Percentiles rank a stretch among this genome's conserved stretches.
Conservation (phyloP, 1,140 invertebrate genomes). For the Thaumatotibia leucotreta region DNA sequence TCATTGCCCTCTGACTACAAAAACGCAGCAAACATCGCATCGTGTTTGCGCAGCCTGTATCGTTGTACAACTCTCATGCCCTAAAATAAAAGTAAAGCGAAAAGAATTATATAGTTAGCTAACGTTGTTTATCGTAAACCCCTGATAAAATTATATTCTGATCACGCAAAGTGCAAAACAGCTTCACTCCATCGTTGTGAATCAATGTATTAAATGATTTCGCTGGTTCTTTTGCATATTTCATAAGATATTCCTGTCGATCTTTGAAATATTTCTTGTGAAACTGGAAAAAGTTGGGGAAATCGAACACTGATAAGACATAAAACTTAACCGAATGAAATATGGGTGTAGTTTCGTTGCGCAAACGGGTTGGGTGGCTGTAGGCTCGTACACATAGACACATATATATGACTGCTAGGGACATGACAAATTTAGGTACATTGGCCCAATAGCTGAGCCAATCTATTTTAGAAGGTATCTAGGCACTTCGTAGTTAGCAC, state of each 20-base stretch:
- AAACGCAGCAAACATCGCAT: not conserved
- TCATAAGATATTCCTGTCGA: not conserved
- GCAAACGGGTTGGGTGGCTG: not conserved
- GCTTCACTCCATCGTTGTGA: not conserved
- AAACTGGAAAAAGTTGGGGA: not conserved
- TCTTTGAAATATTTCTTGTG: not conserved
- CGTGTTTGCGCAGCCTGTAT: not conserved
- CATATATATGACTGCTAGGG: not conserved
- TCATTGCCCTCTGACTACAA: not conserved
- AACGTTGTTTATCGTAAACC: conserved; percentile 4
- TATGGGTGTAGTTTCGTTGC: not conserved
- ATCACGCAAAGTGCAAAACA: not conserved
- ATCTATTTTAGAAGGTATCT: too few species aligned
- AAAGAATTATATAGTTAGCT: conserved; percentile 2
- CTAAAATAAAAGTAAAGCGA: not conserved
- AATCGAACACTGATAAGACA: not conserved
- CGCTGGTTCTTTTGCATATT: not conserved
- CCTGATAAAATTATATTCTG: conserved; percentile 1
- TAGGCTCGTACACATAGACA: not conserved
- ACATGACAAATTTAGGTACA: not conserved
- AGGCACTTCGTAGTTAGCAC: not conserved
- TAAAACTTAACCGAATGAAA: not conserved
- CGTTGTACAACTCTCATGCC: not conserved
- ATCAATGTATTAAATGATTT: conserved; percentile 9
- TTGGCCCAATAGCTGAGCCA: not conserved